phyloP scores from a whole-genome alignment of 2,888 invertebrate genomes.

The Danaus chrysippus region DNA sequence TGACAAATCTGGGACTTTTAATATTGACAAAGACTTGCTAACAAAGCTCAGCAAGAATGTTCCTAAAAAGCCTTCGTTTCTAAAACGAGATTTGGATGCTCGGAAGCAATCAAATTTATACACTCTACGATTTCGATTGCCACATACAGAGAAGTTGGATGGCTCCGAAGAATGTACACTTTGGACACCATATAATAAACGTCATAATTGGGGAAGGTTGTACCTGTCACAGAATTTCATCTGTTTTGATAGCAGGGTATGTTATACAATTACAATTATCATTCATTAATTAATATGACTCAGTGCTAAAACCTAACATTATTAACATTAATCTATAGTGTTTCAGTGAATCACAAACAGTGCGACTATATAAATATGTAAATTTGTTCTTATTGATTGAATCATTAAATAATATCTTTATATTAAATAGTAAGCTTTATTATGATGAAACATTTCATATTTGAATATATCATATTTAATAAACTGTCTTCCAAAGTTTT shows the following conservation, averaged over 20 bases:
- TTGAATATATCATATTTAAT: too few relatives aligned
- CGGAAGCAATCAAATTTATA: conserved; percentile 96
- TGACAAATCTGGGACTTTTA: conserved; percentile 91
- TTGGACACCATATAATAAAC: conserved; percentile 97
- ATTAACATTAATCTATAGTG: conserved; percentile 3
- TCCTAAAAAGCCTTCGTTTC: conserved; percentile 92
- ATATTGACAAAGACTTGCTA: conserved; percentile 91
- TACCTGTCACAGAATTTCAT: conserved; percentile 96
- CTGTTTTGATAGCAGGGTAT: conserved; percentile 96
- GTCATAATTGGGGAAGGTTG: conserved; percentile 91
- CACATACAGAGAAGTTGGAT: conserved; percentile 94
- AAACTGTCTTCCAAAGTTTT: too few relatives aligned
- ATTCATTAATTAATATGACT: not conserved
- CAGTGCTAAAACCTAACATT: not conserved
- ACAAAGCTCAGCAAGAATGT: conserved; percentile 92
- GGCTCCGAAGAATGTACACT: conserved; percentile 94
- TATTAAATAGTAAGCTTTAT: too few relatives aligned
- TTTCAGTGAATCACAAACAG: conserved; percentile 6
- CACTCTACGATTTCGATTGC: conserved; percentile 90
- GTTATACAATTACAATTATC: conserved; percentile 36
- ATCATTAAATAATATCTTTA: too few relatives aligned
- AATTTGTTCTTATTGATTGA: too few relatives aligned
- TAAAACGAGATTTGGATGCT: conserved; percentile 97
- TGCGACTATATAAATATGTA: too few relatives aligned
- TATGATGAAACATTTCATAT: too few relatives aligned